A percentile compares a stretch with the other conserved stretches of the same genome.
These are phyloP conservation scores for Cyprinodon diabolis DNA, from an alignment of 2,797 vertebrate genomes.

Conservation along the genomic window DNA sequence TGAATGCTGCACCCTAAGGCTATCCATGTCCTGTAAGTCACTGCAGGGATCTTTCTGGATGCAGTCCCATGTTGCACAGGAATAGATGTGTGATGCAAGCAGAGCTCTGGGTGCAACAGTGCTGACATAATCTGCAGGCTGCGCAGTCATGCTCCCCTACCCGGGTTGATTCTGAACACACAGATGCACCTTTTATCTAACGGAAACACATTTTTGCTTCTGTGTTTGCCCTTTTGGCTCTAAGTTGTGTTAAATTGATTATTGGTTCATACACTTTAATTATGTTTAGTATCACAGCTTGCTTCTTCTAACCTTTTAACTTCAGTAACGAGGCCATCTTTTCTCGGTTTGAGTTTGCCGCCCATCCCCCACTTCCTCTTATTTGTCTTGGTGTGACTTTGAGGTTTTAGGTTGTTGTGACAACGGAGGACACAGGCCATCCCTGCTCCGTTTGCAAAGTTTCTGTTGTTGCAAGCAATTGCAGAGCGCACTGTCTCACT, in stretches of 20 bases:
- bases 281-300: conserved; percentile 8
- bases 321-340: conserved; percentile 39
- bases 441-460: conserved; percentile 66
- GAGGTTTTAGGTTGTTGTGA: conserved; percentile 82
- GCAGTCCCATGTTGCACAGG: conserved; percentile 68
- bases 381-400: conserved; percentile 73
- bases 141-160: conserved; percentile 60
- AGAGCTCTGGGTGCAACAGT: conserved; percentile 34
- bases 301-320: conserved; percentile 12
- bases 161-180: conserved; percentile 3
- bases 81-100: conserved; percentile 68
- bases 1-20: conserved; percentile 24
- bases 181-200: neutral
- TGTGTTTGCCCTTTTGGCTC: neutral
- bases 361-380: conserved; percentile 82
- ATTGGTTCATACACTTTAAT: neutral
- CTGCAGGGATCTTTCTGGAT: conserved; percentile 56
- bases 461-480: conserved; percentile 76
- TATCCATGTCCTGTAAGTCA: conserved; percentile 63
- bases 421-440: conserved; percentile 70
- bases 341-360: conserved; percentile 51
- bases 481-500: conserved; percentile 54
- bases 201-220: neutral
- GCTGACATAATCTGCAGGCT: conserved; percentile 60
- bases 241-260: neutral